Base-by-base conservation (phyloP, 2,797 vertebrate genomes). In the Poecilia picta region DNA sequence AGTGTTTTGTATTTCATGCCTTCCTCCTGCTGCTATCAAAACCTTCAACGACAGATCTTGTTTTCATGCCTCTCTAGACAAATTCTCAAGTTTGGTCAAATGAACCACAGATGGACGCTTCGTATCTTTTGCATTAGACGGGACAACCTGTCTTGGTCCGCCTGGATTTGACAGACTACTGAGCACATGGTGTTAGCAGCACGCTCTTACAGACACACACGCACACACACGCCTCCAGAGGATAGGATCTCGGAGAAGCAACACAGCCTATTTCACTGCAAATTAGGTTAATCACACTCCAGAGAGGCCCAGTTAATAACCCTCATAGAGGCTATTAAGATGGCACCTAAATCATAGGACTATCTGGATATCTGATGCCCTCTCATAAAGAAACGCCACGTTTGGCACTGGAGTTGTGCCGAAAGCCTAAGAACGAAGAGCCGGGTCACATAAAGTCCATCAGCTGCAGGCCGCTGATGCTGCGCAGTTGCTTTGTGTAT, bases 201-300 rank as follows among this genome's bases (percentile, higher is more conserved):
- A 76, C 20, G 8, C 73, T 75, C 53, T 6, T 75, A 51, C 36
- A 53, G 75, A 75, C 78, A 73, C 75, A 62, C 78, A 76, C 74
- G 46, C 45, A 73, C 53, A 81, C 78, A 77, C 80, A 77, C 73
- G 72, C 83, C 93, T 92, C 91, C 78, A 70, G 90, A 91, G 93
- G 85, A 89, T 77, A 82, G 78, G 84, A 89, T 90, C 91, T 91
- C 77, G 80, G 89, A 90, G 93, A 94, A 73, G 91, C 89, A 93
- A 92, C 90, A 85, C 88, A 94, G 83, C 88, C 92, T 92, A 93
- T 93, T 94, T 93, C 93, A 83, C 90, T 87, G 86, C 88, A 94
- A 95, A 94, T 94, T 92, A 93, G 94, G 92, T 90, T 94, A 94
- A 93, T 93, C 88, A 90, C 31, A 87, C 94, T 94, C 93, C 88